A percentile compares a stretch with the other conserved stretches of the same genome.
Conservation (phyloP, 2,888 invertebrate genomes). For the Rhodophaea formosa region DNA sequence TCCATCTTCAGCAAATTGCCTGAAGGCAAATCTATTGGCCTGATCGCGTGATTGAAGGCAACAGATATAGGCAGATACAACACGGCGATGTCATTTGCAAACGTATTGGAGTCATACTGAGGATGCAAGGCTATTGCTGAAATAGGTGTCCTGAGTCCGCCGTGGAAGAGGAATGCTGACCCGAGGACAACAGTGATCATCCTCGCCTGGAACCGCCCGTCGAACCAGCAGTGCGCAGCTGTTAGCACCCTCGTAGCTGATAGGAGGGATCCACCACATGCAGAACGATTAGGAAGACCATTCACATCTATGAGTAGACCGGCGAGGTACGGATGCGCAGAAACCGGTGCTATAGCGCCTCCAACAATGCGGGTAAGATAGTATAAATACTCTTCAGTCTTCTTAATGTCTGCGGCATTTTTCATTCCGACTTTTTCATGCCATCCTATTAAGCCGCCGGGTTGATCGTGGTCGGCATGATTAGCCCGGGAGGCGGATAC, state of each 20-base stretch:
- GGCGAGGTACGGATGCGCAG: slow-evolving; percentile 59
- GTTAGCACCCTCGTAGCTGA: slow-evolving; percentile 52
- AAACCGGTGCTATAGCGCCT: slow-evolving; percentile 49
- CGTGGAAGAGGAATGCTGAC: slow-evolving; percentile 54
- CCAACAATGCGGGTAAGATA: slow-evolving; percentile 50
- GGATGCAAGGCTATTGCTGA: slow-evolving; percentile 49
- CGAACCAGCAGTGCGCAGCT: slow-evolving; percentile 67
- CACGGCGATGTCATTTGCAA: slow-evolving; percentile 65
- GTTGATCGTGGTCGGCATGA: slow-evolving; percentile 14
- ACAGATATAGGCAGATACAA: slow-evolving; percentile 47
- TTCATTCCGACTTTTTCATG: slow-evolving; percentile 53
- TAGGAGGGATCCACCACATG: slow-evolving; percentile 61
- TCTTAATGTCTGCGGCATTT: slow-evolving; percentile 49
- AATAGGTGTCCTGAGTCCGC: slow-evolving; percentile 50
- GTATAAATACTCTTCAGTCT: slow-evolving; percentile 35
- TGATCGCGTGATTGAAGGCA: slow-evolving; percentile 42
- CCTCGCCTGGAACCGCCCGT: slow-evolving; percentile 54
- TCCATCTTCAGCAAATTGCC: slow-evolving; percentile 40
- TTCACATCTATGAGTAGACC: slow-evolving; percentile 56
- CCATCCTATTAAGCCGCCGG: slow-evolving; percentile 43
- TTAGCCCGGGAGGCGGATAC: slow-evolving; percentile 29
- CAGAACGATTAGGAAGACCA: slow-evolving; percentile 47
- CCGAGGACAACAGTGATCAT: slow-evolving; percentile 60
- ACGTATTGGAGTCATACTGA: slow-evolving; percentile 44
- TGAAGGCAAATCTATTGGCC: slow-evolving; percentile 48